phyloP scores from a whole-genome alignment of 2,797 vertebrate genomes.

The Hozukius guyotensis region DNA sequence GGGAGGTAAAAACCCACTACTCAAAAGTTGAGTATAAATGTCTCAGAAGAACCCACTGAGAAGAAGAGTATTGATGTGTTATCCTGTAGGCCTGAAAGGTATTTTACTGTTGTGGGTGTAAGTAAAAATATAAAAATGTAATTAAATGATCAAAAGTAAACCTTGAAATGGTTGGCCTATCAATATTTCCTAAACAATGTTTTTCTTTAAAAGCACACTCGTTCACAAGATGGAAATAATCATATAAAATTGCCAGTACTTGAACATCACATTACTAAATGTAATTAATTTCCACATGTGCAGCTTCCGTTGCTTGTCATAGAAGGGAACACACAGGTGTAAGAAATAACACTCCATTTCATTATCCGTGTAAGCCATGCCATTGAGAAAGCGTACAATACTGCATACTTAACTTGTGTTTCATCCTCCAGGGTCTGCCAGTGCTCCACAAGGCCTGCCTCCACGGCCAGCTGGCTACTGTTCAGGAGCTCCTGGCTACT shows the following conservation, averaged over 20 bases:
- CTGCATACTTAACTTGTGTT: neutral
- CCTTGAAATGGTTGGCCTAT: neutral
- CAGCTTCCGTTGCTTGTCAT: neutral
- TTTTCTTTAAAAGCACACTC: neutral
- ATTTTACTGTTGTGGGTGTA: neutral
- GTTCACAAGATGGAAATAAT: neutral
- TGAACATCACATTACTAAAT: neutral
- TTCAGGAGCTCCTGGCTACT: slow-evolving; percentile 40
- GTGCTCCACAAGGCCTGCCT: slow-evolving; percentile 71
- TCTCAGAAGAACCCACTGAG: neutral
- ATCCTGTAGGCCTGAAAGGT: neutral
- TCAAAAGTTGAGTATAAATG: neutral
- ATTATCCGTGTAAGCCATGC: neutral
- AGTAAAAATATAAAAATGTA: neutral
- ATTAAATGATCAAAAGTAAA: neutral
- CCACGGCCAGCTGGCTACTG: slow-evolving; percentile 48
- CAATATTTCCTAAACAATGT: no score
- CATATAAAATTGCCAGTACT: neutral
- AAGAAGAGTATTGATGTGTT: neutral
- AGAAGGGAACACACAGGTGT: neutral
- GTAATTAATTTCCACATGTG: neutral
- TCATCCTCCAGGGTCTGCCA: slow-evolving; percentile 56
- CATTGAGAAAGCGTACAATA: neutral
- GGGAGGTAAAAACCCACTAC: neutral
- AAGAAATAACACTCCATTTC: neutral